Evolutionary conservation across 2,888 invertebrate genomes (phyloP).

Genomic region (Agrotis clavis): DNA sequence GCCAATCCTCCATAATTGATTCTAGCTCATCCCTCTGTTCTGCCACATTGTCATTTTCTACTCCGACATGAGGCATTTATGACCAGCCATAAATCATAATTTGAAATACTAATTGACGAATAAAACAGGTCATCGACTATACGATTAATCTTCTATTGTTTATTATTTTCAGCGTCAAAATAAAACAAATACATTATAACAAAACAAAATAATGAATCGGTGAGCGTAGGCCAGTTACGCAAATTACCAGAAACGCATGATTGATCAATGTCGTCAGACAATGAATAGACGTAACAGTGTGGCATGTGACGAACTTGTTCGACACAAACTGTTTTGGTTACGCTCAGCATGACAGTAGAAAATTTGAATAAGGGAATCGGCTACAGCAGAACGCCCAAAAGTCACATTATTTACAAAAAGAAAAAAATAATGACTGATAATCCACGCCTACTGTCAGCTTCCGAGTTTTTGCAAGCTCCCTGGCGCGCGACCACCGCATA

Average conservation of each 20-base stretch:
- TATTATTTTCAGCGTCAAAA: constrained; percentile 24
- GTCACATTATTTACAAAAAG: constrained; percentile 72
- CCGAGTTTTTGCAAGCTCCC: constrained; percentile 77
- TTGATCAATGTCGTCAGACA: constrained; percentile 58
- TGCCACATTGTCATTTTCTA: too few relatives aligned
- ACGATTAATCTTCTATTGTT: constrained; percentile 23
- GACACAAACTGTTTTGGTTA: constrained; percentile 34
- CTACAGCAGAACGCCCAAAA: constrained; percentile 61
- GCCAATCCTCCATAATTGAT: too few relatives aligned
- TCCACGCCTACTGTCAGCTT: constrained; percentile 76
- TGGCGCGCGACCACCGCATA: constrained; percentile 70
- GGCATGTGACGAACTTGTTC: constrained; percentile 25
- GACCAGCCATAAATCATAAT: too few relatives aligned
- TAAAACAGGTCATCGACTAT: background rate
- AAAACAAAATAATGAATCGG: constrained; percentile 39
- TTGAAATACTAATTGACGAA: background rate
- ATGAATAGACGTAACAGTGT: constrained; percentile 23
- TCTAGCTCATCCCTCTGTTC: too few relatives aligned
- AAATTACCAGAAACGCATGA: constrained; percentile 48
- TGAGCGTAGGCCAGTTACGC: constrained; percentile 24
- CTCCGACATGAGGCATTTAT: too few relatives aligned
- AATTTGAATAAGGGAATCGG: constrained; percentile 51
- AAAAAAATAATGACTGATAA: constrained; percentile 76
- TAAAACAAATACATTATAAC: constrained; percentile 11
- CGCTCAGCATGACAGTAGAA: constrained; percentile 40